Base-by-base conservation (phyloP, 2,888 invertebrate genomes). In the Scaptomyza tumidula region DNA sequence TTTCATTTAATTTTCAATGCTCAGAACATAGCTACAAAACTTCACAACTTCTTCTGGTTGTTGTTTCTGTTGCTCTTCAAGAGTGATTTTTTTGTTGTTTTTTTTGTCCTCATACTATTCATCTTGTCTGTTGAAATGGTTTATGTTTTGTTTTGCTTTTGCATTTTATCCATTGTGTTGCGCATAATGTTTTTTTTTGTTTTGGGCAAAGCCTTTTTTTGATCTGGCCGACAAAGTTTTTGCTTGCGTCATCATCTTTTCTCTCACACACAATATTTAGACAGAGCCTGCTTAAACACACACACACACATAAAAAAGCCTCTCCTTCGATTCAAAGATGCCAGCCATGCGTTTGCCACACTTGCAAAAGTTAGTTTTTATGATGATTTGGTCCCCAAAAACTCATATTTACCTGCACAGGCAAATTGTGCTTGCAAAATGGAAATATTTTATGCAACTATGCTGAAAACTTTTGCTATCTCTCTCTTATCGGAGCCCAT, bases 1-100 rank as follows among this genome's bases (percentile, higher is more conserved):
- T 82, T 85, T 82, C 86, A 85, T 80, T 82, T 85, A 75, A 66
- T 75, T 82, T 79, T 75, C 71, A 76, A 80, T 83, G 52, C 70
- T 49, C 49, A 48, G 14, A 52, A 68, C 61, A 33, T 46, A 64
- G 35, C 64, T 10, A 6, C 14, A 39, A 6, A 39, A 39, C 39
- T 39, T 39, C 14, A n/a, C 48, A 33, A 16, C 52, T 14, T 46
- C 33, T 50, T 35, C 33, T 19, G n/a, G 48, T 16, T 64, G 46
- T 49, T 57, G 56, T 24, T 57, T 24, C 29, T 54, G 45, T 58
- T 57, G 41, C 50, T 10, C 39, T 53, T 37, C 24, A 24, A 24
- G 24, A 24, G 24, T 3, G 24, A 1, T 24, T 24, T 24, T 24
- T 24, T 24, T 24, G 5, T 24, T 24, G 1, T 52, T 43, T 43